Base-by-base conservation (phyloP, 2,888 invertebrate genomes). In the Caenorhabditis sulstoni region DNA sequence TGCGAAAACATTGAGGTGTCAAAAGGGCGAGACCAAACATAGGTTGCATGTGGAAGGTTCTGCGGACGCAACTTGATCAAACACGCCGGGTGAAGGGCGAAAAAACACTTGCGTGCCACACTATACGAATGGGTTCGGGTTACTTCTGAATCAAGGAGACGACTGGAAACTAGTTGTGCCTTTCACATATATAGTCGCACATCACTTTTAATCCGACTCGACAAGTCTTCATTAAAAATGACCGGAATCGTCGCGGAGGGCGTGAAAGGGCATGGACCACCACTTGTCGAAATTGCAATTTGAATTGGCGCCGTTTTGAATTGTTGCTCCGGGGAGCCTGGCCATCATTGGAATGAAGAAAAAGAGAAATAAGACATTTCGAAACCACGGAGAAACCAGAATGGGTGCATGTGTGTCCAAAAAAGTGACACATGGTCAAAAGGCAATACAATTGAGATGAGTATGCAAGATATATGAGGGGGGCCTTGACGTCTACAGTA, bases 381-480 rank as follows among this genome's bases (percentile, higher is more conserved):
- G 22, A 58, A 57, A 47, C 23, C 44, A 29, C 50, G 68, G 44
- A 52, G n/a, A n/a, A n/a, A n/a, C n/a, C 50, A 58, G 41, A 58
- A 49, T 49, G 59, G 23, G 59, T 18, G 47, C 47, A 57, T 57
- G 49, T 29, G 45, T 47, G 47, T 47, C 12, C 52, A 73, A 75
- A 75, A 76, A 76, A 76, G 68, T 68, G 76, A 76, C 76, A 76
- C 76, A 76, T 76, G 76, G 76, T 62, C 66, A 75, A 75, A 67
- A 67, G 61, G 75, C 75, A 75, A 75, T 75, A 75, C 75, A 75
- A 75, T 75, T 75, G 75, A 68, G 76, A 76, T 76, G 76, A 76
- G 76, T 76, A 76, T 76, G 76, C 76, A 76, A 76, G 76, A 76
- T 76, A 76, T 76, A 76, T 76, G 76, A 76, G 76, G 58, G 58